phyloP scores from a whole-genome alignment of 2,888 invertebrate genomes.

The Herminia tarsipennalis region DNA sequence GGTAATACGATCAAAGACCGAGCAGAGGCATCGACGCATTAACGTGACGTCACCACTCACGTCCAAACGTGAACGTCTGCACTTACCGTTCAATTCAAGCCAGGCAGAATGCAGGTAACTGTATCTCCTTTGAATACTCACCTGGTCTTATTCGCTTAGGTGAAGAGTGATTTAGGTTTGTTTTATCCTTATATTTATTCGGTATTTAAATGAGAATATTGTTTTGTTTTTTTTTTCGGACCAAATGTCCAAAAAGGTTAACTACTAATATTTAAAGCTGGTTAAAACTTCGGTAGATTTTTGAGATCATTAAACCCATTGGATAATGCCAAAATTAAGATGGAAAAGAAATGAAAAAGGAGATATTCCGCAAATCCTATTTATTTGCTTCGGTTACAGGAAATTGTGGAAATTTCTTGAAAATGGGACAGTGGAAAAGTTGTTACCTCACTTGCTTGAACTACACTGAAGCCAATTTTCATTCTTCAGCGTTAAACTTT shows the following conservation, averaged over 20 bases:
- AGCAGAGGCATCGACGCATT: slow-evolving; percentile 26
- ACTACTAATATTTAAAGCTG: too few species aligned
- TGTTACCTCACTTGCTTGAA: slow-evolving; percentile 55
- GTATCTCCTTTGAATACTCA: slow-evolving; percentile 38
- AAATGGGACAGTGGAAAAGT: slow-evolving; percentile 66
- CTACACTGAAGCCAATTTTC: slow-evolving; percentile 57
- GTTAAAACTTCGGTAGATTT: slow-evolving; percentile 25
- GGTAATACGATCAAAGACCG: slow-evolving; percentile 38
- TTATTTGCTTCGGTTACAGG: slow-evolving; percentile 50
- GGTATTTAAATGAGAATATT: too few species aligned
- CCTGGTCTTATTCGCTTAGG: slow-evolving; percentile 6
- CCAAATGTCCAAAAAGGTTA: too few species aligned
- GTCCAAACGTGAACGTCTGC: slow-evolving; percentile 36
- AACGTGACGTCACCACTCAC: slow-evolving; percentile 30
- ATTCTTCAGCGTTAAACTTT: slow-evolving; percentile 45
- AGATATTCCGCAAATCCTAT: slow-evolving; percentile 56
- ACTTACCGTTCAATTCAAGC: slow-evolving; percentile 44
- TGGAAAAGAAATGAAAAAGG: slow-evolving; percentile 49
- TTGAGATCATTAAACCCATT: slow-evolving; percentile 41
- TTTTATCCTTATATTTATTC: background rate
- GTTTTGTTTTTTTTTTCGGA: too few species aligned
- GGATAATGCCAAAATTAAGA: slow-evolving; percentile 50
- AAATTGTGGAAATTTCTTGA: slow-evolving; percentile 56
- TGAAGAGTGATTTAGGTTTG: too few species aligned
- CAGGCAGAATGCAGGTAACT: slow-evolving; percentile 40